Evolutionary conservation across 2,888 invertebrate genomes (phyloP), one percentile per base, ranked within the genome.

Genomic region (Drosophila kanekoi): DNA sequence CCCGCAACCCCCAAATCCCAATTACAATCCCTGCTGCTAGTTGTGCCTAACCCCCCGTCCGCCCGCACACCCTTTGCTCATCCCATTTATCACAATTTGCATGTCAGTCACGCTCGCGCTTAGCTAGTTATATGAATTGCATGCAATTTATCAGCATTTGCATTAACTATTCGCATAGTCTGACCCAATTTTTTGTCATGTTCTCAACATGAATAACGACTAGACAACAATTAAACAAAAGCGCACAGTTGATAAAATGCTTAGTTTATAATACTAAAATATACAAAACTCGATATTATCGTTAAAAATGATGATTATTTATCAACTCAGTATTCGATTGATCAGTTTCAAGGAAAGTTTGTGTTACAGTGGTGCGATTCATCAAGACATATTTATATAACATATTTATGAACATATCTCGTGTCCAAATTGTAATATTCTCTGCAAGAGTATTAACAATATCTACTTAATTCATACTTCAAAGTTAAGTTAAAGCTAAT

Each of bases 61-160:
- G 8, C 14, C 43, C n/a, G 23, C 13, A 9, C 13, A 20, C n/a
- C 52, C 16, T 33, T 23, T 18, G 63, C 58, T 53, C 56, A 67
- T 67, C 74, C 71, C 76, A 89, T 87, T 87, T 84, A 89, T 89
- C 89, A 84, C 87, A 77, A 84, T 87, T 87, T 84, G 77, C 87
- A 87, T 86, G 86, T 87, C 89, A 87, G 87, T 89, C 87, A 89
- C 89, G 89, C 89, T 72, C 64, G 67, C 89, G 87, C 87, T 65
- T 65, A 67, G 73, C 69, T 69, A 65, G 48, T 52, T 68, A 78
- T 80, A 86, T 80, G 81, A 83, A 89, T 89, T 83, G 76, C 77
- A 79, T 77, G 88, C 88, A 83, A 87, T 87, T 87, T 87, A 79
- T 87, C 81, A 89, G 78, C 66, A 66, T 84, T 78, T 81, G 64